These are phyloP conservation scores for Malurus alboscapulatus DNA, from an alignment of 2,113 vertebrate species.

Conservation along the genomic window DNA sequence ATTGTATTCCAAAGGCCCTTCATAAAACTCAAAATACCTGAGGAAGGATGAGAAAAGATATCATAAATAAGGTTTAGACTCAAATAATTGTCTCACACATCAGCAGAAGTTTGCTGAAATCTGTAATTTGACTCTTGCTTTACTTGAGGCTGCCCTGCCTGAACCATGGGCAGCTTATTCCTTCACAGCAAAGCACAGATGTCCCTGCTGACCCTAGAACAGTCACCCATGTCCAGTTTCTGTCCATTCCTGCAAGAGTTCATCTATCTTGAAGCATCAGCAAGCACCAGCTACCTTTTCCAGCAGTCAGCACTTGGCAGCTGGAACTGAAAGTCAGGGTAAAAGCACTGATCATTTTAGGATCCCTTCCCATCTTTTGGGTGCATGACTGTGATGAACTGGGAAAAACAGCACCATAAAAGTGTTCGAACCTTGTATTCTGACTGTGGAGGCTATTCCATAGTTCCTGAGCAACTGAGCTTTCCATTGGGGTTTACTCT, in stretches of 20 bases:
- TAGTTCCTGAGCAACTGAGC: not conserved
- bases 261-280: not conserved
- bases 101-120: not conserved
- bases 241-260: not conserved
- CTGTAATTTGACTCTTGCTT: not conserved
- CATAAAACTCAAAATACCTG: constrained; percentile 94
- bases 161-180: not conserved
- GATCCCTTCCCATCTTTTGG: not conserved
- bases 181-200: not conserved
- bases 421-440: not conserved
- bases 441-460: not conserved
- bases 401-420: not conserved
- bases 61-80: not conserved
- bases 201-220: not conserved
- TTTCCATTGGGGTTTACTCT: not conserved
- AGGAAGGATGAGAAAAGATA: constrained; percentile 1
- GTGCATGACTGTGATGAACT: not conserved
- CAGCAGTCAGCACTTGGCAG: not conserved
- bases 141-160: not conserved
- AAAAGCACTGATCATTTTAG: not conserved
- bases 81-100: not conserved
- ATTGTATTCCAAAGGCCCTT: constrained; percentile 90
- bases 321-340: not conserved
- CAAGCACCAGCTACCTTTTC: not conserved
- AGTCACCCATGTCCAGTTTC: not conserved